These are phyloP conservation scores for Mustela nigripes DNA, from an alignment of 2,113 vertebrate genomes.

Conservation along the genomic window DNA sequence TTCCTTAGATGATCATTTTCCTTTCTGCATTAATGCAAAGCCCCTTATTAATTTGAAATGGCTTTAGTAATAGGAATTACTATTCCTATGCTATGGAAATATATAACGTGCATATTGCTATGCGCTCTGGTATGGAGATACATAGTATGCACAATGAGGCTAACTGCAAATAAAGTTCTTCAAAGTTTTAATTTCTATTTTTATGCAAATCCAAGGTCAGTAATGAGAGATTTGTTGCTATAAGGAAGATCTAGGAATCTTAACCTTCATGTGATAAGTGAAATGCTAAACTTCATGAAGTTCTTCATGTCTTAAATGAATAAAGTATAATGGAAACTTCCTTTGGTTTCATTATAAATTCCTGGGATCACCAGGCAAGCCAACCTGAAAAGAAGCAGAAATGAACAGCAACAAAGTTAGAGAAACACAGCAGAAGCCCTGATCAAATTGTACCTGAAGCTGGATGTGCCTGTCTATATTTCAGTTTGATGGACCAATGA, in stretches of 20 bases:
- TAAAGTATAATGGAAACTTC: neutral
- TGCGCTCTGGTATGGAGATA: conserved; percentile 60
- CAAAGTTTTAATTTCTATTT: conserved; percentile 60
- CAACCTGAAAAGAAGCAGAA: neutral
- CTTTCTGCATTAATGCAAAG: conserved; percentile 81
- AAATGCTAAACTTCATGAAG: neutral
- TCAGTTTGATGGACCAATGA: neutral
- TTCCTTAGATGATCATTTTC: conserved; percentile 78
- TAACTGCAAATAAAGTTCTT: conserved; percentile 61
- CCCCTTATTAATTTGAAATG: conserved; percentile 73
- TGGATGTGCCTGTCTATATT: neutral
- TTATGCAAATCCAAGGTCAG: conserved; percentile 37
- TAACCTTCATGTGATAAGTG: neutral
- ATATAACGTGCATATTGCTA: conserved; percentile 57
- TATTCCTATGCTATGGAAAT: conserved; percentile 66
- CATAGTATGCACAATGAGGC: conserved; percentile 61
- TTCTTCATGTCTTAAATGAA: neutral
- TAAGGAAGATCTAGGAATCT: neutral
- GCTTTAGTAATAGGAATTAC: conserved; percentile 77
- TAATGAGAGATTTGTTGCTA: neutral
- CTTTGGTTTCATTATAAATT: neutral
- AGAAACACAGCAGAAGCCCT: neutral
- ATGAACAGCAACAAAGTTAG: neutral
- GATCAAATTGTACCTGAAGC: neutral
- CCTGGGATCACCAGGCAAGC: neutral